Percentiles rank a stretch among this genome's conserved stretches.
These are phyloP conservation scores for Amiota minor DNA, from an alignment of 2,888 invertebrate genomes.

Conservation along the genomic window DNA sequence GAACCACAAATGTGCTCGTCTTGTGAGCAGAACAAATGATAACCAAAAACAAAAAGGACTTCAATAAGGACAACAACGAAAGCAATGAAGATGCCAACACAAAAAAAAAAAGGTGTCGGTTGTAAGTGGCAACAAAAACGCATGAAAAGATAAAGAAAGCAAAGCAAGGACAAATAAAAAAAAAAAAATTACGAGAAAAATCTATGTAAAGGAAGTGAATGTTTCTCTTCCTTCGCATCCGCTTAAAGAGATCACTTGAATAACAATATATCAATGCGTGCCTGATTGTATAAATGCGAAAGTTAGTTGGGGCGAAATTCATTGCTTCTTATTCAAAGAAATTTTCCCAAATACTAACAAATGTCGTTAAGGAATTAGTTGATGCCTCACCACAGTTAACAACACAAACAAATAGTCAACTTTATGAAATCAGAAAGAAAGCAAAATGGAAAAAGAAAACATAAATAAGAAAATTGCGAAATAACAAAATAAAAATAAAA, in stretches of 20 bases:
- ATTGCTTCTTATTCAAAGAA: no score
- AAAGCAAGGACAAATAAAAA: background rate
- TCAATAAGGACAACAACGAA: conserved; percentile 37
- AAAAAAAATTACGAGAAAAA: conserved; percentile 11
- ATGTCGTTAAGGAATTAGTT: no score
- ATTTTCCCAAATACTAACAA: no score
- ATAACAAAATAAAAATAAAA: background rate
- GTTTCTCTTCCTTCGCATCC: conserved; percentile 13
- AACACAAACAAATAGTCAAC: conserved; percentile 16
- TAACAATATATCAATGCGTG: no score
- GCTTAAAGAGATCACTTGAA: background rate
- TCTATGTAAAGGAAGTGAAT: conserved; percentile 28
- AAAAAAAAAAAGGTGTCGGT: conserved; percentile 19
- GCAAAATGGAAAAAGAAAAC: background rate
- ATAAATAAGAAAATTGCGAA: background rate
- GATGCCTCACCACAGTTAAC: background rate
- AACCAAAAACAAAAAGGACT: conserved; percentile 34
- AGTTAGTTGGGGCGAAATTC: no score
- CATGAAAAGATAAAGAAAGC: background rate
- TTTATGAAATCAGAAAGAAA: background rate
- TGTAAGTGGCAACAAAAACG: background rate
- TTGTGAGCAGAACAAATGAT: conserved; percentile 29
- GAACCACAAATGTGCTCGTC: conserved; percentile 58
- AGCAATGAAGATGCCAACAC: conserved; percentile 29
- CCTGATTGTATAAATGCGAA: no score